Evolutionary conservation across 2,888 invertebrate genomes (phyloP).

Genomic region (Aporophyla nigra): DNA sequence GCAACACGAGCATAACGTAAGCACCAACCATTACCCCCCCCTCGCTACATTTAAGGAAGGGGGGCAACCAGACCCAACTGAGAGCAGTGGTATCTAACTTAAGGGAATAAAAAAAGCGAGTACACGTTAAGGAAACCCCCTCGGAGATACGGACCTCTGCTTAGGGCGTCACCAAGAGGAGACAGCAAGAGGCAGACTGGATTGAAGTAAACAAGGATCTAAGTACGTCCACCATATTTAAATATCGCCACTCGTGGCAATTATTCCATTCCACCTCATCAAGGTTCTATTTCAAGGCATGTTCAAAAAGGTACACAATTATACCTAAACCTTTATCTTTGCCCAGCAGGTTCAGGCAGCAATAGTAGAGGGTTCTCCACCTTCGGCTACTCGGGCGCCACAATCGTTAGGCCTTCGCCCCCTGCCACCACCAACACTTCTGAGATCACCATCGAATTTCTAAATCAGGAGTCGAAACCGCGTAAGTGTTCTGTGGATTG

Average conservation of each 20-base stretch:
- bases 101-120: too few relatives aligned
- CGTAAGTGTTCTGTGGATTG: slow-evolving; percentile 73
- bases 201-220: neutral
- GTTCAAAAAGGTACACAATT: slow-evolving; percentile 9
- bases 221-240: neutral
- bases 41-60: too few relatives aligned
- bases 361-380: slow-evolving; percentile 88
- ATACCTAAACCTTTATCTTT: slow-evolving; percentile 11
- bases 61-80: too few relatives aligned
- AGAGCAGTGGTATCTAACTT: neutral
- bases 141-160: neutral
- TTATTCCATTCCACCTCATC: neutral
- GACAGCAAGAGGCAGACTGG: neutral
- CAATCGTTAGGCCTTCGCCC: slow-evolving; percentile 84
- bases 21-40: too few relatives aligned
- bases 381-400: slow-evolving; percentile 88
- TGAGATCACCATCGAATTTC: slow-evolving; percentile 85
- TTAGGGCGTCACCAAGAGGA: neutral
- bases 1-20: too few relatives aligned
- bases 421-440: slow-evolving; percentile 82
- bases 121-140: neutral
- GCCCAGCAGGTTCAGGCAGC: slow-evolving; percentile 76
- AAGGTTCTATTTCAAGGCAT: neutral
- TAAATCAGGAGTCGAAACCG: slow-evolving; percentile 80
- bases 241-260: neutral